Evolutionary conservation across 2,888 invertebrate genomes (phyloP).

Genomic region (Drosophila sordidapex): DNA sequence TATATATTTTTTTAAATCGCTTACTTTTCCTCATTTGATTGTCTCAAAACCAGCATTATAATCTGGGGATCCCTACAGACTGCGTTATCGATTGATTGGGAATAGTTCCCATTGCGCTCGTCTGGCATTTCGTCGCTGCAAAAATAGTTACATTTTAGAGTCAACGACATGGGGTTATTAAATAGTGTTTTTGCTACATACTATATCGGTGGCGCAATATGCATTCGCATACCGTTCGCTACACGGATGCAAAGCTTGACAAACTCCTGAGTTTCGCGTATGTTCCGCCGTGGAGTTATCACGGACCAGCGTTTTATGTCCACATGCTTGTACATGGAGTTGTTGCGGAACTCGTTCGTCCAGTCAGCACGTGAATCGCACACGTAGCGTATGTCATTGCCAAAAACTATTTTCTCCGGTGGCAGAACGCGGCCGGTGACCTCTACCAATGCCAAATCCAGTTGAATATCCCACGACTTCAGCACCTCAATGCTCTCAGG

Average conservation of each 20-base stretch:
- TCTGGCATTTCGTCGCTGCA: constrained; percentile 85
- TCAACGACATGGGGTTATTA: background rate
- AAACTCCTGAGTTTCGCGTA: constrained; percentile 81
- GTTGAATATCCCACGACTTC: constrained; percentile 89
- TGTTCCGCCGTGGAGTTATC: constrained; percentile 74
- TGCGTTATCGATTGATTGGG: constrained; percentile 87
- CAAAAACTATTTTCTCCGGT: constrained; percentile 88
- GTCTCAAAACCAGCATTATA: constrained; percentile 89
- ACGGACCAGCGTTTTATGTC: constrained; percentile 84
- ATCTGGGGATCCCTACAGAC: constrained; percentile 87
- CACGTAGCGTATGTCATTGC: constrained; percentile 63
- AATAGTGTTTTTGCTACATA: constrained; percentile 50
- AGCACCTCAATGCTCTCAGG: constrained; percentile 87
- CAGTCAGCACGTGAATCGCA: constrained; percentile 89
- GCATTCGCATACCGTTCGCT: constrained; percentile 85
- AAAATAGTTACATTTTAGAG: background rate
- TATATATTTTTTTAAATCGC: background rate
- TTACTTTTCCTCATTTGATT: constrained; percentile 89
- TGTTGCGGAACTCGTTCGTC: constrained; percentile 88
- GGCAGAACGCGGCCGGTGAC: constrained; percentile 89
- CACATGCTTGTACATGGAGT: constrained; percentile 83
- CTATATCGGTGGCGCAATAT: constrained; percentile 84
- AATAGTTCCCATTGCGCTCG: constrained; percentile 87
- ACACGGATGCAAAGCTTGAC: constrained; percentile 82
- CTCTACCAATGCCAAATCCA: constrained; percentile 88